Percentiles rank a stretch among this genome's conserved stretches.
phyloP scores from a whole-genome alignment of 2,888 invertebrate genomes.

The Malacosoma neustria region DNA sequence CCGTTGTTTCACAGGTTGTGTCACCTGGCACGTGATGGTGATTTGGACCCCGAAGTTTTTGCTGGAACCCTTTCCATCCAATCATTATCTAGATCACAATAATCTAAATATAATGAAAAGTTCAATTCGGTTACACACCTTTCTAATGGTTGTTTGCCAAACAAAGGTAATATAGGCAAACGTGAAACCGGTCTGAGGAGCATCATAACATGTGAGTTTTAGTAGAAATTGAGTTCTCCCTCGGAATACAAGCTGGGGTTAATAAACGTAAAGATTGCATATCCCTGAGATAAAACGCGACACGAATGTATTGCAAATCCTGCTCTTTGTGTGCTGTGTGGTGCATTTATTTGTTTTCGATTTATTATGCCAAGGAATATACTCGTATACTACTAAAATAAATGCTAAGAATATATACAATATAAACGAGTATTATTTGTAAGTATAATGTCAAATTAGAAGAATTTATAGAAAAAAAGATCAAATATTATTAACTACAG shows the following conservation, averaged over 20 bases:
- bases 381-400: no score
- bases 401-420: no score
- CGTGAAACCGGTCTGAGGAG: conserved; percentile 1
- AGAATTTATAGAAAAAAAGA: no score
- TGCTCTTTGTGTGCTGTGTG: background rate
- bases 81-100: no score
- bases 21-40: no score
- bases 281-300: conserved; percentile 15
- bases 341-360: background rate
- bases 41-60: no score
- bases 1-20: no score
- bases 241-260: conserved; percentile 17
- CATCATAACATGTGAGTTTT: conserved; percentile 14
- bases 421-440: no score
- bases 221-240: conserved; percentile 20
- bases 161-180: conserved; percentile 1
- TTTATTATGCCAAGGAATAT: no score
- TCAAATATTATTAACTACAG: no score
- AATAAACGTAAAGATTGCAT: conserved; percentile 14
- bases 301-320: conserved; percentile 17
- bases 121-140: background rate
- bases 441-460: no score
- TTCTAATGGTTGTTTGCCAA: background rate
- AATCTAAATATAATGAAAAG: background rate
- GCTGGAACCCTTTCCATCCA: no score